Base-by-base conservation (phyloP, 2,888 invertebrate species). In the Scaptomyza caliginosa region DNA sequence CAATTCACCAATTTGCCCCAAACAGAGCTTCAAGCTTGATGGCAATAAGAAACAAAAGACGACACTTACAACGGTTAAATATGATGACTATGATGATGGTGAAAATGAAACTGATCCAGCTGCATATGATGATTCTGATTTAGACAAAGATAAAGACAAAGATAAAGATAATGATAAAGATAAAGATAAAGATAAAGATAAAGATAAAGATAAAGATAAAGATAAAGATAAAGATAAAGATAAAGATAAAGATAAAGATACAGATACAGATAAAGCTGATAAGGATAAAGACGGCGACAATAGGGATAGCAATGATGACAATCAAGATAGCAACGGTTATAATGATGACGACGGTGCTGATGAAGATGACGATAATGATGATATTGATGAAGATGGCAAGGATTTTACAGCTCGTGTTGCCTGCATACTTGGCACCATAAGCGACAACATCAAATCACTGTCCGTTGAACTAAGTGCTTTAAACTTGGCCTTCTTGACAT, bases 341-440 rank as follows among this genome's bases (percentile, higher is more conserved):
- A 32, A 32, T 3, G 28, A 58, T 0, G 52, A 66, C 17, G 38
- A 56, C 10, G 26, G 46, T 8, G 16, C 8, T 3, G 16, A 19
- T 8, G 11, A 34, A 6, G 48, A n/a, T 11, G 19, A 8, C 2
- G 13, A 17, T 6, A 13, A 40, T 8, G 46, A 26, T 13, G 32
- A 32, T 32, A 0, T 32, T 13, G 32, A 32, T 32, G 17, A 52
- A 0, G 36, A 48, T 6, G n/a, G 7, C 0, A 40, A n/a, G 6
- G 13, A 36, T 0, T 46, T 72, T 13, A n/a, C 13, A 6, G 21
- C 21, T 0, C 66, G 62, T 1, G 8, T 74, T 4, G 13, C 34
- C 16, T 56, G 64, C 11, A 8, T 74, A 2, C 16, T 78, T n/a
- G 10, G 17, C 2, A 0, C 32, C 0, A 28, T 78, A 0, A 11